Percentiles rank a stretch among this genome's conserved stretches.
These are phyloP conservation scores for Plotosus lineatus DNA, from an alignment of 2,113 vertebrate species.

Conservation along the genomic window DNA sequence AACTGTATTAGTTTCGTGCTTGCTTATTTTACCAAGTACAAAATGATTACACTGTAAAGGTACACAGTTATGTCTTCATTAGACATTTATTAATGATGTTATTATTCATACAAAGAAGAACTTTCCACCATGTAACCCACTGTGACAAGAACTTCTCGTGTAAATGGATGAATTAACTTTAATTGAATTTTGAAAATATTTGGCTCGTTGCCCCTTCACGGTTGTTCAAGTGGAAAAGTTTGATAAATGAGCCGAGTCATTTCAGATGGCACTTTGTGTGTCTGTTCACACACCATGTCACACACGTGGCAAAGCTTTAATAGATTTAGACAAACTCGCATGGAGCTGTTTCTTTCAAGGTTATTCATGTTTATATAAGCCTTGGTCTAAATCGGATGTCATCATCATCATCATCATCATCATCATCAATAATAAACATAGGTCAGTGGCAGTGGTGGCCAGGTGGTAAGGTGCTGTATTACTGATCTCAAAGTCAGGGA, in stretches of 20 bases:
- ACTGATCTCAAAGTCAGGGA: no score
- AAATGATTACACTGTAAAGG: neutral
- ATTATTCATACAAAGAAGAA: neutral
- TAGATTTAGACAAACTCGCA: slow-evolving; percentile 18
- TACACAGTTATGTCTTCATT: neutral
- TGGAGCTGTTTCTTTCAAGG: slow-evolving; percentile 51
- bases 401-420: no score
- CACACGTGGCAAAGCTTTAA: slow-evolving; percentile 25
- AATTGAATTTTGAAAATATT: neutral
- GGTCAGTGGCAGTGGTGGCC: no score
- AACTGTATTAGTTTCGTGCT: no score
- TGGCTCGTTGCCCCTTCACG: slow-evolving; percentile 1
- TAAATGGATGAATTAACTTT: neutral
- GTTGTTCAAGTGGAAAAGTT: neutral
- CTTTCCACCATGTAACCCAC: neutral
- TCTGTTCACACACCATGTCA: neutral
- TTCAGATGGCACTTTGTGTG: neutral
- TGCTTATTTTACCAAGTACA: neutral
- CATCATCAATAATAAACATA: no score
- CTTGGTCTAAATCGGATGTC: neutral
- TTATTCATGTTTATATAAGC: slow-evolving; percentile 61
- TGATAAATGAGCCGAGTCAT: slow-evolving; percentile 26
- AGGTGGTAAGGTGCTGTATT: no score
- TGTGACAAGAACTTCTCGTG: neutral
- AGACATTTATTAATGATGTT: neutral